phyloP scores from a whole-genome alignment of 2,888 invertebrate species.

The Lamellibrachia satsuma region DNA sequence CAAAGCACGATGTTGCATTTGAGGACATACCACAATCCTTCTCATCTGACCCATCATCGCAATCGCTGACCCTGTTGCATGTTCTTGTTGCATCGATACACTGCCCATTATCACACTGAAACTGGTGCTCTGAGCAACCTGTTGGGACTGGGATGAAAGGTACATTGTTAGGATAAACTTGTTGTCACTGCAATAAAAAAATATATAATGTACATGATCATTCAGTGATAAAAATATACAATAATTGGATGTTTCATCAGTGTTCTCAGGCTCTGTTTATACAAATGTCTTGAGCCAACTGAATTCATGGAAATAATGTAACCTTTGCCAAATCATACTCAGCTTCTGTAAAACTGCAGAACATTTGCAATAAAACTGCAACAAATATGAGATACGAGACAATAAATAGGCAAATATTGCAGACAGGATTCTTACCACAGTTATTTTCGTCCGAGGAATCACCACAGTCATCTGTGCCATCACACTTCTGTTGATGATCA shows the following conservation, averaged over 20 bases:
- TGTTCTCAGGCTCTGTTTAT: no score
- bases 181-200: not conserved
- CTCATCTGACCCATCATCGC: constrained; percentile 78
- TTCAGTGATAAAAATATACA: not conserved
- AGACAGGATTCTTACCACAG: constrained; percentile 32
- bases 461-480: constrained; percentile 34
- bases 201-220: not conserved
- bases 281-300: no score
- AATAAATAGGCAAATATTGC: not conserved
- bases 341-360: not conserved
- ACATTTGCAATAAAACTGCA: not conserved
- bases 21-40: constrained; percentile 68
- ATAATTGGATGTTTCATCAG: not conserved
- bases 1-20: not conserved
- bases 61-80: constrained; percentile 81
- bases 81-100: constrained; percentile 81
- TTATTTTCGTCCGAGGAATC: constrained; percentile 36
- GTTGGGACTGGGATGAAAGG: not conserved
- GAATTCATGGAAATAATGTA: not conserved
- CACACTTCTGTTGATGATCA: constrained; percentile 34
- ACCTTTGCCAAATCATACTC: not conserved
- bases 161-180: not conserved
- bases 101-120: constrained; percentile 68
- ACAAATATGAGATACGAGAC: not conserved
- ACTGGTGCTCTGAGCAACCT: constrained; percentile 39